A percentile compares a stretch with the other conserved stretches of the same genome.
phyloP scores from a whole-genome alignment of 2,888 invertebrate genomes.

The Agrenia bidenticulata region DNA sequence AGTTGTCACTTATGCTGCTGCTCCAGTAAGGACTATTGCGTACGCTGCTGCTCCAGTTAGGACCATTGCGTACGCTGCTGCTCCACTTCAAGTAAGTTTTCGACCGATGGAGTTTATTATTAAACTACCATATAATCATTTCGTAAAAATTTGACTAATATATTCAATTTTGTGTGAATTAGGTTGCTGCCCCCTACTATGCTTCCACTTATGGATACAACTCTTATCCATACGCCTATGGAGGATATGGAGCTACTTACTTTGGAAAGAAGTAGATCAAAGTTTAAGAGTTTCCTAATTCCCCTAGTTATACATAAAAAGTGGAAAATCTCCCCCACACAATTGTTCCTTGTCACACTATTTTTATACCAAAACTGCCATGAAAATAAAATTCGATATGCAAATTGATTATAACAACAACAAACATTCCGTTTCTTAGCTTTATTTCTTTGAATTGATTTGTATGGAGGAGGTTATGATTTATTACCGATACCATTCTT shows the following conservation, averaged over 20 bases:
- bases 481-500: too few relatives aligned
- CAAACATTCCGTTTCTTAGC: too few relatives aligned
- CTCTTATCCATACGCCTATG: conserved; percentile 15
- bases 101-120: too few relatives aligned
- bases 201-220: conserved; percentile 18
- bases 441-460: too few relatives aligned
- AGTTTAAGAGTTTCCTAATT: background rate
- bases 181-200: background rate
- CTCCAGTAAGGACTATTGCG: conserved; percentile 13
- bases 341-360: too few relatives aligned
- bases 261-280: conserved; percentile 8
- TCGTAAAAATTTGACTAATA: conserved; percentile 8
- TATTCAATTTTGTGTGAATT: background rate
- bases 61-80: conserved; percentile 2
- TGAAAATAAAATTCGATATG: too few relatives aligned
- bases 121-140: conserved; percentile 9
- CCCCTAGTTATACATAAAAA: background rate
- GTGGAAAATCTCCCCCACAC: too few relatives aligned
- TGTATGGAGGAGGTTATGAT: too few relatives aligned
- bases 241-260: background rate
- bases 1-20: conserved; percentile 10
- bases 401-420: too few relatives aligned
- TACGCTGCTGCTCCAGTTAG: background rate
- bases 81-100: conserved; percentile 4
- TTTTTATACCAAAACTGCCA: too few relatives aligned